Evolutionary conservation across 1,140 invertebrate species (phyloP).

Genomic region (Bombus consobrinus): DNA sequence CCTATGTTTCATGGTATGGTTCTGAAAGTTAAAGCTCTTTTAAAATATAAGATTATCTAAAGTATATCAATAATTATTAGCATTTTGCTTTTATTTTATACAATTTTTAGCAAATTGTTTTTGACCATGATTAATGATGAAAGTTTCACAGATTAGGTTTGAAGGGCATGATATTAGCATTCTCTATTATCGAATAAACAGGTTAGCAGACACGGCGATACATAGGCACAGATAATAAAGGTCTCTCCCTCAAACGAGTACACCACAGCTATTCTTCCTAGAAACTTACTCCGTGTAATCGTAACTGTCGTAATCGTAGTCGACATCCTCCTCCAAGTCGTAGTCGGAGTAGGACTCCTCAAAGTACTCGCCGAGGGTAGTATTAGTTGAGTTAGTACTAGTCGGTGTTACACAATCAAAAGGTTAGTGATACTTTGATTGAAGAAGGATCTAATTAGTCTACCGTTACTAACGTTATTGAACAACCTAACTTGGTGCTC

Average conservation of each 20-base stretch:
- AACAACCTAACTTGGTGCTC: slow-evolving; percentile 44
- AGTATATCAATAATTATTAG: neutral
- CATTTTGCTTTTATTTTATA: no score
- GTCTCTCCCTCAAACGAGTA: slow-evolving; percentile 64
- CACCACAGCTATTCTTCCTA: slow-evolving; percentile 57
- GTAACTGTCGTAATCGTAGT: slow-evolving; percentile 81
- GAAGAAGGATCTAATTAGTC: slow-evolving; percentile 59
- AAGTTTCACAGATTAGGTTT: neutral
- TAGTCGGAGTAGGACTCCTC: slow-evolving; percentile 80
- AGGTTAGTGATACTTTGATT: slow-evolving; percentile 72
- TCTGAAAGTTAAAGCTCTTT: neutral
- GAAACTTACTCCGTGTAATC: slow-evolving; percentile 81
- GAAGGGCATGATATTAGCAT: neutral
- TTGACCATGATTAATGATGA: no score
- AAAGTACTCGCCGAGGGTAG: slow-evolving; percentile 77
- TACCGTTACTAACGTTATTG: slow-evolving; percentile 48
- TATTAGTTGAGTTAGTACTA: slow-evolving; percentile 81
- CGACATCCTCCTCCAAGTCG: slow-evolving; percentile 79
- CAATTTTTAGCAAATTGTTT: no score
- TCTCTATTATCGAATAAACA: neutral
- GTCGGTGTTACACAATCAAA: slow-evolving; percentile 71
- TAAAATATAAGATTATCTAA: neutral
- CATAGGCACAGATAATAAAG: slow-evolving; percentile 17
- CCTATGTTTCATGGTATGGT: neutral
- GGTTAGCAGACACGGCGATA: slow-evolving; percentile 7